A percentile compares a stretch with the other conserved stretches of the same genome.
phyloP scores from a whole-genome alignment of 1,140 invertebrate genomes.

The Trypoxylus dichotomus region DNA sequence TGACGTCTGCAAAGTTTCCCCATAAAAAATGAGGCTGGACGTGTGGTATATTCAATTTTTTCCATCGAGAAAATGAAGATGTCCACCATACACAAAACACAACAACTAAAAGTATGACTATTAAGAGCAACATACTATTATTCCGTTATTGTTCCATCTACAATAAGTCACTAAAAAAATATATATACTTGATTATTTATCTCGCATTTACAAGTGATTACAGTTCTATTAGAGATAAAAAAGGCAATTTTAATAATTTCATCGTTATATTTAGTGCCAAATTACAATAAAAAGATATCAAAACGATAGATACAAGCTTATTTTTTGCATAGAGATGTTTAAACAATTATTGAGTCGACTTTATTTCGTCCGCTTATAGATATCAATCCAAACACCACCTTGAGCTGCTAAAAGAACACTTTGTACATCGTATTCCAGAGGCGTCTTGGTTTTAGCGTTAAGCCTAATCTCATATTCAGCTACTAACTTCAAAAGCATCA shows the following conservation, averaged over 20 bases:
- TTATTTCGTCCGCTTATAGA: neutral
- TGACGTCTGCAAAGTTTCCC: neutral
- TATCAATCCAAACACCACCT: neutral
- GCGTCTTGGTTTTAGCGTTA: neutral
- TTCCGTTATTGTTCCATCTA: no score
- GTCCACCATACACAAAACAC: neutral
- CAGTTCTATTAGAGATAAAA: no score
- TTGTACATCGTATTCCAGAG: neutral
- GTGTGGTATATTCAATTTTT: slow-evolving; percentile 14
- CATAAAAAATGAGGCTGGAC: neutral
- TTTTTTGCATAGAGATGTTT: no score
- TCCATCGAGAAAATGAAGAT: neutral
- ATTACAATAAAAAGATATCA: no score
- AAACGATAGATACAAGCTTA: no score
- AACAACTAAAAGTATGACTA: neutral
- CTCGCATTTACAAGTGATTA: no score
- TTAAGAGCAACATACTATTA: neutral
- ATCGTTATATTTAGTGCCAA: no score
- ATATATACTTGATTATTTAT: no score
- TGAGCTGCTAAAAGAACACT: neutral
- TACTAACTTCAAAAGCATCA: neutral
- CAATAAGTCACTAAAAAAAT: no score
- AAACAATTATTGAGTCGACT: no score
- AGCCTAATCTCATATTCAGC: neutral
- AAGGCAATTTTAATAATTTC: no score